Conservation (phyloP, 2,113 vertebrate genomes). For the Myotis brandtii region DNA sequence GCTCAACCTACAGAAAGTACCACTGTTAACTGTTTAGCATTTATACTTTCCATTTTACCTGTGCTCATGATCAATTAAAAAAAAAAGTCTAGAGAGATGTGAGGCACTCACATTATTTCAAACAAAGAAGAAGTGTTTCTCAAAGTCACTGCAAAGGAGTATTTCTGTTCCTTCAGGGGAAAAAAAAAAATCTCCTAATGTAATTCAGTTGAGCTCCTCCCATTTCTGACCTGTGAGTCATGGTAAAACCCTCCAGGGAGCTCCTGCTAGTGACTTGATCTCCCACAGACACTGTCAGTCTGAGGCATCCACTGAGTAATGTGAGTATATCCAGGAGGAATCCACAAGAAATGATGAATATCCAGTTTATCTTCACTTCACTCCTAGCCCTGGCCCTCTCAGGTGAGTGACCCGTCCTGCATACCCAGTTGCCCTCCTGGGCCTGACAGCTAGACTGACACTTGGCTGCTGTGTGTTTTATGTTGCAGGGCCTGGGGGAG, state of each 20-base stretch:
- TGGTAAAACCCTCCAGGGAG: background rate
- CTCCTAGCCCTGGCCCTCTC: background rate
- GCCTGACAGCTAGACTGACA: background rate
- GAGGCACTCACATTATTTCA: background rate
- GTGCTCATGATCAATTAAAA: background rate
- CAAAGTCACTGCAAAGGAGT: background rate
- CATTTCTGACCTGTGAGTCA: background rate
- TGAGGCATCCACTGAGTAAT: background rate
- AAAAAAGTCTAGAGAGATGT: background rate
- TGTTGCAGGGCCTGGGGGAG: slow-evolving; percentile 36
- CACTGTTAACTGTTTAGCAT: background rate
- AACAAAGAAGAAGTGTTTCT: background rate
- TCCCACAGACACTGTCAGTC: background rate
- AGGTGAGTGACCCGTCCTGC: background rate
- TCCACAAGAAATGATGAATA: background rate
- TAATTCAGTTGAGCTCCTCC: slow-evolving; percentile 24
- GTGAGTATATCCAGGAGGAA: background rate
- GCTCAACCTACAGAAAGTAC: background rate
- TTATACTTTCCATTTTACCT: background rate
- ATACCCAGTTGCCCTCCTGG: background rate
- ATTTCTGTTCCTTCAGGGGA: background rate
- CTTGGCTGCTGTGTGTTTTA: background rate
- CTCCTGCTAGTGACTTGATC: background rate
- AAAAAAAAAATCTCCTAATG: background rate
- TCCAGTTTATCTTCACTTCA: background rate